A percentile compares a stretch with the other conserved stretches of the same genome.
These are phyloP conservation scores for Abscondita cerata DNA, from an alignment of 2,888 invertebrate genomes.

Conservation along the genomic window DNA sequence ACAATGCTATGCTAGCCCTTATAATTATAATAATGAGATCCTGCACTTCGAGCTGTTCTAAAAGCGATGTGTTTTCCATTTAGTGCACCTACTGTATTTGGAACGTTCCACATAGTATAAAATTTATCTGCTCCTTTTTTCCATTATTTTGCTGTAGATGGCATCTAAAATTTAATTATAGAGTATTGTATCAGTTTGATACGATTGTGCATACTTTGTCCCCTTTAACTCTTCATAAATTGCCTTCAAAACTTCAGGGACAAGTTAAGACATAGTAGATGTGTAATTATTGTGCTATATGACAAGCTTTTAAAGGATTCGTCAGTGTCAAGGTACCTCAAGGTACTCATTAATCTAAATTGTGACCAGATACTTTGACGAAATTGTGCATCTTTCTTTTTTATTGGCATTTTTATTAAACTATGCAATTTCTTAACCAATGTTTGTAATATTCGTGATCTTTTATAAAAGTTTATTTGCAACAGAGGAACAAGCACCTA, in stretches of 20 bases:
- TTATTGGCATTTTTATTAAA: slow-evolving; percentile 1
- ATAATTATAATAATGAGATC: too few species aligned
- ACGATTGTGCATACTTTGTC: too few species aligned
- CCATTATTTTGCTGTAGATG: not conserved
- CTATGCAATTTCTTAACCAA: slow-evolving; percentile 13
- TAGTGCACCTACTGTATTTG: too few species aligned
- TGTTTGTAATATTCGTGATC: not conserved
- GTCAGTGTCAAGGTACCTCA: slow-evolving; percentile 12
- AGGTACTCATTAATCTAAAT: slow-evolving; percentile 14
- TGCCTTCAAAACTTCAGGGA: slow-evolving; percentile 15
- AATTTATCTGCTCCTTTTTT: not conserved
- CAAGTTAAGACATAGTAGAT: slow-evolving; percentile 9
- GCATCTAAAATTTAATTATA: too few species aligned
- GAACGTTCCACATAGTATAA: slow-evolving; percentile 2
- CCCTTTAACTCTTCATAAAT: slow-evolving; percentile 10
- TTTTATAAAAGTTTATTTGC: slow-evolving; percentile 6
- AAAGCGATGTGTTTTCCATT: too few species aligned
- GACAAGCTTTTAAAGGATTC: slow-evolving; percentile 12
- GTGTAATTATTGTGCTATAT: slow-evolving; percentile 7
- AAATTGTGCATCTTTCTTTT: slow-evolving; percentile 15
- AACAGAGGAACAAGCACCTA: slow-evolving; percentile 14
- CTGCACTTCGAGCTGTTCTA: too few species aligned
- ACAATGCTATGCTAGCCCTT: too few species aligned
- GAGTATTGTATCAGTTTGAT: not conserved
- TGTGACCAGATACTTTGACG: slow-evolving; percentile 16